These are phyloP conservation scores for Anoplolepis gracilipes DNA, from an alignment of 1,140 invertebrate species.

Conservation along the genomic window DNA sequence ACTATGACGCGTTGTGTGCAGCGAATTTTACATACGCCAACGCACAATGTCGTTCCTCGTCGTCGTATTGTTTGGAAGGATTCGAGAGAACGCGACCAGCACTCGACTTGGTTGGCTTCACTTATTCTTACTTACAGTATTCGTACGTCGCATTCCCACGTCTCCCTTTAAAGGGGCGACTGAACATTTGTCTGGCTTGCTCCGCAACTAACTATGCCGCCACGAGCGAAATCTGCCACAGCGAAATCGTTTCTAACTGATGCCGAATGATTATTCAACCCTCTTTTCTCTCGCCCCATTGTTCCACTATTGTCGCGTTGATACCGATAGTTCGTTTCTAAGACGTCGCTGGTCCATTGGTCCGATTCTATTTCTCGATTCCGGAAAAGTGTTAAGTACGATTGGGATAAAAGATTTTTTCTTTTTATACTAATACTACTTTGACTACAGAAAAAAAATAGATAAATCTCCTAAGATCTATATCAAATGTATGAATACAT, in stretches of 20 bases:
- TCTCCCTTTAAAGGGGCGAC: constrained; percentile 58
- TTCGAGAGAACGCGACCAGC: constrained; percentile 71
- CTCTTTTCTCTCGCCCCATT: constrained; percentile 51
- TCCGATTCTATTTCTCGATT: constrained; percentile 36
- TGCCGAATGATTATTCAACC: constrained; percentile 67
- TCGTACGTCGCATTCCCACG: constrained; percentile 74
- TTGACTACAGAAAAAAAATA: neutral
- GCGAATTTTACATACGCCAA: constrained; percentile 50
- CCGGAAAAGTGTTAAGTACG: neutral
- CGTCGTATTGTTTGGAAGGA: constrained; percentile 67
- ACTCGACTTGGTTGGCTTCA: constrained; percentile 75
- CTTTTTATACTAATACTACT: neutral
- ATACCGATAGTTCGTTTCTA: constrained; percentile 39
- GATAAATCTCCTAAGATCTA: neutral
- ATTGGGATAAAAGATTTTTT: neutral
- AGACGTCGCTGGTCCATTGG: no score
- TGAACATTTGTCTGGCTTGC: constrained; percentile 79
- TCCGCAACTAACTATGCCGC: constrained; percentile 68
- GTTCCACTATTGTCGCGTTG: constrained; percentile 59
- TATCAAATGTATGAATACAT: neutral
- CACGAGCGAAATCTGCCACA: constrained; percentile 45
- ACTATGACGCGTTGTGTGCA: constrained; percentile 22
- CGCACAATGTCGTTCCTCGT: constrained; percentile 5
- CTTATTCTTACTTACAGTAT: constrained; percentile 76
- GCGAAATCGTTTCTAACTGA: constrained; percentile 67